Evolutionary conservation across 2,797 vertebrate genomes (phyloP), one percentile per base, ranked within the genome.

Genomic region (Lophius americanus): DNA sequence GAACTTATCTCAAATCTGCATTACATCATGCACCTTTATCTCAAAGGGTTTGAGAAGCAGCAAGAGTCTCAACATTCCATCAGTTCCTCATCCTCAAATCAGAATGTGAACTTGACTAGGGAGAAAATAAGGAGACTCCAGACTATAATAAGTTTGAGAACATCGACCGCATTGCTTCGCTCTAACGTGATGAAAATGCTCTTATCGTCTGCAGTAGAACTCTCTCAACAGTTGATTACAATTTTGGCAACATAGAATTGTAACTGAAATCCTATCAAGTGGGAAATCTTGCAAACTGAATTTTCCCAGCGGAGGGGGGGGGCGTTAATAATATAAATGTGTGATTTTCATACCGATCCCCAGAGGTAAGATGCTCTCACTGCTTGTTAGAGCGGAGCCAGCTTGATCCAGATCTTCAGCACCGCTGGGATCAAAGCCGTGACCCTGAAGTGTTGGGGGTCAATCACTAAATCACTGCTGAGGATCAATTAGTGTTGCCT

Each of bases 201-300:
- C 36, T 1, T 5, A 10, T 0, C 2, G 37, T 39, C 57, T 60
- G 42, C 58, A 52, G 58, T 23, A 11, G 43, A 50, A 44, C 60
- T 50, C 56, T 4, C 33, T 33, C 35, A 38, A 43, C 51, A 46
- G 14, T 36, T 14, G 51, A 71, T 65, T 66, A 44, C 51, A 66
- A 75, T 59, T 71, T 59, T 7, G 12, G 58, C 32, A 44, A 60
- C 49, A 5, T 23, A 59, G 60, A 41, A 72, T 71, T 74, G 41
- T 23, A 49, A 51, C 64, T 51, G 58, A 36, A 67, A 11, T 63
- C 51, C 58, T 3, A 33, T 74, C 50, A 51, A 33, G 23, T 7
- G 44, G 39, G 11, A 41, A 42, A 43, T 35, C n/a, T 13, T 10
- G 9, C 33, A 54, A 53, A 49, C 33, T 51, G n/a, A 61, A 57